Evolutionary conservation across 2,113 vertebrate species (phyloP).

Genomic region (Hyaena hyaena): DNA sequence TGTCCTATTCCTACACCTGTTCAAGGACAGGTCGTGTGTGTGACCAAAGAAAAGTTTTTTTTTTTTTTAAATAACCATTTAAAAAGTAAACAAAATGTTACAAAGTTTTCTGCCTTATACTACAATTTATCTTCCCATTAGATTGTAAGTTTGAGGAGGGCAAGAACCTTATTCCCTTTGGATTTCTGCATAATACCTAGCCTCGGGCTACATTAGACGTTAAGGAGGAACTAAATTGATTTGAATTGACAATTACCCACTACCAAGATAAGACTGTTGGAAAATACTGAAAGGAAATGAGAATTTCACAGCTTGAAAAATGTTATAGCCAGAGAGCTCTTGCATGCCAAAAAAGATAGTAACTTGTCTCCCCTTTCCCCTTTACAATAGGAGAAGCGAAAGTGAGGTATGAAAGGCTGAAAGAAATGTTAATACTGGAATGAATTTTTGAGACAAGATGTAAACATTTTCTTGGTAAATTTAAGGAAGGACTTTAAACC

Average conservation of each 20-base stretch:
- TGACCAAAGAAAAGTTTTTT: neutral
- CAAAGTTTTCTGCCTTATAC: neutral
- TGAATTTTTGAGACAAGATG: neutral
- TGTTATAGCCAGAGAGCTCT: neutral
- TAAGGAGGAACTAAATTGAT: neutral
- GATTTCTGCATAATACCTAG: neutral
- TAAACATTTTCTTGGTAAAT: neutral
- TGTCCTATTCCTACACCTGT: neutral
- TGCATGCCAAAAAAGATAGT: neutral
- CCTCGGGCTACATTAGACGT: neutral
- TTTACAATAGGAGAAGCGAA: neutral
- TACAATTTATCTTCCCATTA: neutral
- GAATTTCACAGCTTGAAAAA: neutral
- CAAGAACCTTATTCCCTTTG: neutral
- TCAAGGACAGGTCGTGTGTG: neutral
- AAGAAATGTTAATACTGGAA: neutral
- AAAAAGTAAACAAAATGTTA: neutral
- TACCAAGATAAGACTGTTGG: neutral
- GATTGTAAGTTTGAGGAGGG: neutral
- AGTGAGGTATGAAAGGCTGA: neutral
- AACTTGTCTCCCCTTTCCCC: neutral
- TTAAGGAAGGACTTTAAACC: neutral
- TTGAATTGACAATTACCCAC: neutral
- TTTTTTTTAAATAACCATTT: neutral
- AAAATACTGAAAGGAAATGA: neutral